These are phyloP conservation scores for Xiphophorus couchianus DNA, from an alignment of 2,113 vertebrate genomes.

Conservation along the genomic window DNA sequence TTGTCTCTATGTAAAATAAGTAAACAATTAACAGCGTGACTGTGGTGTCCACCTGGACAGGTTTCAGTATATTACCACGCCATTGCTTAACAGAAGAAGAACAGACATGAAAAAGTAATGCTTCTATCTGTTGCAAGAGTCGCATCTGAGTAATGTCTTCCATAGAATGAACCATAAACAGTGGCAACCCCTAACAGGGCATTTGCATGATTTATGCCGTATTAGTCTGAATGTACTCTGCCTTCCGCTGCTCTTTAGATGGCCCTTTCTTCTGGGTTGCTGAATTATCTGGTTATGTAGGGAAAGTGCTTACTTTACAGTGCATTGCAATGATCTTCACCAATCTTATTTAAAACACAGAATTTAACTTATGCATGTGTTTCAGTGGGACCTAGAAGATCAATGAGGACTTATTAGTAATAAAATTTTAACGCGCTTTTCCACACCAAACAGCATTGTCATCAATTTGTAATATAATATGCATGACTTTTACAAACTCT, in stretches of 20 bases:
- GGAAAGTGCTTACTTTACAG: slow-evolving; percentile 22
- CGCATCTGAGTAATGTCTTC: slow-evolving; percentile 50
- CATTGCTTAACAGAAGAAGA: slow-evolving; percentile 40
- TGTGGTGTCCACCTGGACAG: slow-evolving; percentile 36
- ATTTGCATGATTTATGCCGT: slow-evolving; percentile 64
- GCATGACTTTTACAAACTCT: slow-evolving; percentile 26
- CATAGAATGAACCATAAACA: slow-evolving; percentile 50
- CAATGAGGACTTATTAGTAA: slow-evolving; percentile 36
- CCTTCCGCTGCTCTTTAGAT: slow-evolving; percentile 18
- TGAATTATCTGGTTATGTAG: slow-evolving; percentile 20
- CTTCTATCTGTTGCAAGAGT: slow-evolving; percentile 30
- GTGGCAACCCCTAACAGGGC: slow-evolving; percentile 38
- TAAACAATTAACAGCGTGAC: too few relatives aligned
- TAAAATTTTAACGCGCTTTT: slow-evolving; percentile 37
- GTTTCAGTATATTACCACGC: slow-evolving; percentile 39
- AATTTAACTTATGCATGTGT: slow-evolving; percentile 20
- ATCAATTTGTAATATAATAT: slow-evolving; percentile 49
- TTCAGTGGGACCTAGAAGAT: slow-evolving; percentile 24
- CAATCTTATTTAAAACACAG: slow-evolving; percentile 29
- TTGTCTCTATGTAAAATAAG: too few relatives aligned
- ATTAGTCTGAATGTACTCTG: slow-evolving; percentile 51
- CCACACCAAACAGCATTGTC: slow-evolving; percentile 28
- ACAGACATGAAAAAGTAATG: slow-evolving; percentile 20
- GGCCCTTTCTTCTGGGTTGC: slow-evolving; percentile 34
- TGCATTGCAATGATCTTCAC: slow-evolving; percentile 13